A percentile compares a stretch with the other conserved stretches of the same genome.
Evolutionary conservation across 2,888 invertebrate species (phyloP).

Genomic region (Rhingia campestris): DNA sequence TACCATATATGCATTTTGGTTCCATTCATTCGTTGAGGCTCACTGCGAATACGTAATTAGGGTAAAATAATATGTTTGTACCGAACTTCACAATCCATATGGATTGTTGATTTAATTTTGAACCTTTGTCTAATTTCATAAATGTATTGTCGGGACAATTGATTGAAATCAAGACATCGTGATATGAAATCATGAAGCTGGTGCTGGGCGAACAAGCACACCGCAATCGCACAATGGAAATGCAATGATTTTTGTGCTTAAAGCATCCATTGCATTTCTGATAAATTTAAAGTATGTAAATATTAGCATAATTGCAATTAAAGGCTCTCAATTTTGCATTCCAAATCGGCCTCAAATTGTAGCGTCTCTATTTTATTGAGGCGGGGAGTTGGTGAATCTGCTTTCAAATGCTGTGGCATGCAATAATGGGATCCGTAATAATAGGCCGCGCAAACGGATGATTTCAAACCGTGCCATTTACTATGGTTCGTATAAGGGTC

Average conservation of each 20-base stretch:
- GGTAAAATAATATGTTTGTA: conserved; percentile 60
- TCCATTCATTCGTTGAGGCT: conserved; percentile 62
- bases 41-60: conserved; percentile 73
- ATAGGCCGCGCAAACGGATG: too few species aligned
- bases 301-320: too few species aligned
- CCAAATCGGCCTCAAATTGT: too few species aligned
- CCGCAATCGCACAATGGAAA: conserved; percentile 2
- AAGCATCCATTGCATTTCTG: neutral
- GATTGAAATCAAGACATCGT: conserved; percentile 58
- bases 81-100: conserved; percentile 14
- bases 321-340: too few species aligned
- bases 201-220: conserved; percentile 6
- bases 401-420: too few species aligned
- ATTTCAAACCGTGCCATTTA: too few species aligned
- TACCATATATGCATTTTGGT: conserved; percentile 62
- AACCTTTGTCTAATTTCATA: conserved; percentile 73
- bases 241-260: conserved; percentile 11
- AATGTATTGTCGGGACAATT: conserved; percentile 69
- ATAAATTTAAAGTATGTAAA: neutral
- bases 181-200: conserved; percentile 8
- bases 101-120: conserved; percentile 55
- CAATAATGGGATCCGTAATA: too few species aligned
- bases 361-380: too few species aligned
- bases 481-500: too few species aligned
- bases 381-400: too few species aligned